These are phyloP conservation scores for Megaleporinus macrocephalus DNA, from an alignment of 2,113 vertebrate genomes.

Conservation along the genomic window DNA sequence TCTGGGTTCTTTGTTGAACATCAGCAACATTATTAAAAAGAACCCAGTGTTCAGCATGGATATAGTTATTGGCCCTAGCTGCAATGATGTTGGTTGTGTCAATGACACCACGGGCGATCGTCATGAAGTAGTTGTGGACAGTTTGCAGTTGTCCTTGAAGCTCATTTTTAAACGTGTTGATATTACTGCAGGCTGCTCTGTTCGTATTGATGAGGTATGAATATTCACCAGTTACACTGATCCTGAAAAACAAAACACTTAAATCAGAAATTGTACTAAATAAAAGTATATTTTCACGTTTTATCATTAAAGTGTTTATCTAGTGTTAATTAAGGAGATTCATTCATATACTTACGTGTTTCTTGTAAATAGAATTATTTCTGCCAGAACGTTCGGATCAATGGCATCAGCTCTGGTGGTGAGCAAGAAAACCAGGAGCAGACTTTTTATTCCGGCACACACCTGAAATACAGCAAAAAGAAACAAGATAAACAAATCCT, in stretches of 20 bases:
- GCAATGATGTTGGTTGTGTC: background rate
- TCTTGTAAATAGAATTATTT: background rate
- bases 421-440: background rate
- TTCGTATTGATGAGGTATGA: background rate
- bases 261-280: too few species aligned
- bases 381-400: background rate
- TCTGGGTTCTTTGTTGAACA: background rate
- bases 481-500: too few species aligned
- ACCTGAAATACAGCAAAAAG: background rate
- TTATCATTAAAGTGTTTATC: too few species aligned
- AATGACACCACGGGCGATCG: background rate
- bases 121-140: background rate
- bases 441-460: background rate
- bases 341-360: background rate
- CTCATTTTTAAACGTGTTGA: background rate
- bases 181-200: background rate
- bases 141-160: background rate
- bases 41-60: slow-evolving; percentile 4
- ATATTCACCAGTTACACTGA: background rate
- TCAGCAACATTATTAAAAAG: background rate
- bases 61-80: background rate
- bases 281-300: too few species aligned
- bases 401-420: background rate
- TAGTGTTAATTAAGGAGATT: too few species aligned
- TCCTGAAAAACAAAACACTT: background rate